These are phyloP conservation scores for Lepidotrigona ventralis DNA, from an alignment of 1,140 invertebrate species.

Conservation along the genomic window DNA sequence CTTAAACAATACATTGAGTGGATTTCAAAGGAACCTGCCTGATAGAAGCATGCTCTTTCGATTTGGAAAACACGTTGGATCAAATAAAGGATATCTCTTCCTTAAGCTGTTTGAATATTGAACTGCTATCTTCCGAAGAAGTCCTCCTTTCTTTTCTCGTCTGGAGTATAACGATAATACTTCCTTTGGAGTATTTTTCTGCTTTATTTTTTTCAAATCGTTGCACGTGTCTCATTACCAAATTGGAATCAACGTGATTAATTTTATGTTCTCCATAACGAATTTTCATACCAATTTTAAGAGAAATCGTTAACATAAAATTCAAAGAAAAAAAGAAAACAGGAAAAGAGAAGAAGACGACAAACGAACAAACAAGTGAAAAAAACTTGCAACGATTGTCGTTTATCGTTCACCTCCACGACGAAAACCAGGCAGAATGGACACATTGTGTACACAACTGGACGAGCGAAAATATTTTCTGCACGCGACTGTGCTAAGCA, in stretches of 20 bases:
- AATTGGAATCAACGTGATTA: too few species aligned
- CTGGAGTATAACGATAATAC: not conserved
- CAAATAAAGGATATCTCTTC: not conserved
- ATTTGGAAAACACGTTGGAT: not conserved
- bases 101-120: not conserved
- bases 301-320: not conserved
- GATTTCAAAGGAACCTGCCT: not conserved
- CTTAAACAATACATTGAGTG: constrained; percentile 3
- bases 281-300: too few species aligned
- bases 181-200: not conserved
- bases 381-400: too few species aligned
- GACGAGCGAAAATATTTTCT: constrained; percentile 24
- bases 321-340: not conserved
- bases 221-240: too few species aligned
- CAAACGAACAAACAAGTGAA: too few species aligned
- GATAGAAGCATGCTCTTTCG: not conserved
- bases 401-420: not conserved
- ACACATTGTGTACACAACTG: not conserved
- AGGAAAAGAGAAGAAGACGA: not conserved
- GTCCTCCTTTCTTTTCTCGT: too few species aligned
- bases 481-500: not conserved
- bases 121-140: not conserved
- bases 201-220: not conserved
- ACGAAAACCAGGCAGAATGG: not conserved
- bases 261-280: too few species aligned